Evolutionary conservation across 2,888 invertebrate genomes (phyloP).

Genomic region (Campoletis raptor): DNA sequence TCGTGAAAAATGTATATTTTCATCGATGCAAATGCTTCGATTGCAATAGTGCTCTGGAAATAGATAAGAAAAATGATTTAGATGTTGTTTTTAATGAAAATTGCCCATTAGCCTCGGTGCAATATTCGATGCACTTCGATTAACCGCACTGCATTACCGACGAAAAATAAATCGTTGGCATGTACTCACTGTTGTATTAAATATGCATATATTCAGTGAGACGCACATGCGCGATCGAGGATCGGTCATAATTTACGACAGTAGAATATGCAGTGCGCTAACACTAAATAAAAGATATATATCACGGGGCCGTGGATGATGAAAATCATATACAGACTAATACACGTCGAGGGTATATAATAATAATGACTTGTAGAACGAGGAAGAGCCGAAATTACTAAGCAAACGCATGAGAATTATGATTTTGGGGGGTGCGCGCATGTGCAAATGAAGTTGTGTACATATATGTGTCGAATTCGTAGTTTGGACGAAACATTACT

Average conservation of each 20-base stretch:
- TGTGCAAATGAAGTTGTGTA: conserved; percentile 32
- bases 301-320: conserved; percentile 28
- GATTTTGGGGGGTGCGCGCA: conserved; percentile 39
- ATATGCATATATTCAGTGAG: conserved; percentile 13
- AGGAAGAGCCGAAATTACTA: conserved; percentile 27
- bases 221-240: conserved; percentile 39
- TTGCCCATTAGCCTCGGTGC: not conserved
- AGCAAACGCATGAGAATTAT: conserved; percentile 36
- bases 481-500: conserved; percentile 37
- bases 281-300: conserved; percentile 47
- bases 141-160: conserved; percentile 45
- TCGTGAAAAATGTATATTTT: not conserved
- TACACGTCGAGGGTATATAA: conserved; percentile 20
- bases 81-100: not conserved
- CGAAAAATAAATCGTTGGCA: conserved; percentile 32
- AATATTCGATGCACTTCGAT: conserved; percentile 16
- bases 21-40: not conserved
- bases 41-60: not conserved
- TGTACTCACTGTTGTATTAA: not conserved
- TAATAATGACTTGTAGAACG: conserved; percentile 48
- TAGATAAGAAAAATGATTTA: not conserved
- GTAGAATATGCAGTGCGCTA: conserved; percentile 47
- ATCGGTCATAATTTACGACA: conserved; percentile 42
- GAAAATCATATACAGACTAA: conserved; percentile 23
- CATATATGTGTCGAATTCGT: not conserved